A percentile compares a stretch with the other conserved stretches of the same genome.
phyloP scores from a whole-genome alignment of 2,113 vertebrate genomes.

The Psammodynastes pulverulentus region DNA sequence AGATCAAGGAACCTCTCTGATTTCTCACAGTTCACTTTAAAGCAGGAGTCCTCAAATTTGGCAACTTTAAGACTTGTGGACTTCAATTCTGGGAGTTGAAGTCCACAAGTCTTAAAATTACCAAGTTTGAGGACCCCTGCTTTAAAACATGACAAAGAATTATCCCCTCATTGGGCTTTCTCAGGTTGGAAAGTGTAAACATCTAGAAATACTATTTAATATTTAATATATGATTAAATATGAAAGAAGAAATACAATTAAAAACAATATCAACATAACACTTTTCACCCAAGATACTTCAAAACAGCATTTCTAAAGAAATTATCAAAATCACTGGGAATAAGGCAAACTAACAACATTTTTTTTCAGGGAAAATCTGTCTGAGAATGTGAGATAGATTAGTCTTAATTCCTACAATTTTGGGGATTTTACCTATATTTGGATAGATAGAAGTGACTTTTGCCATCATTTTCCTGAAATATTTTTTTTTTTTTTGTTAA shows the following conservation, averaged over 20 bases:
- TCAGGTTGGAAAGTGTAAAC: not conserved
- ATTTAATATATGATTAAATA: not conserved
- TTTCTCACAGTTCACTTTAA: not conserved
- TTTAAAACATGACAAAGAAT: not conserved
- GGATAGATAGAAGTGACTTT: not conserved
- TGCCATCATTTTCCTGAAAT: not conserved
- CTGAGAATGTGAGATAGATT: not conserved
- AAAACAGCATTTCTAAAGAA: not conserved
- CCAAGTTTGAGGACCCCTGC: too few relatives aligned
- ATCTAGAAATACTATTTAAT: not conserved
- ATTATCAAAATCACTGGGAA: not conserved
- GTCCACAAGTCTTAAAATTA: too few relatives aligned
- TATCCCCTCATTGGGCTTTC: not conserved
- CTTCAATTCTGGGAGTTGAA: too few relatives aligned
- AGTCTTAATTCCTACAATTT: not conserved
- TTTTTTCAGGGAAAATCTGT: not conserved
- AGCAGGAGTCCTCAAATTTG: too few relatives aligned
- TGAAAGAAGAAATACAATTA: not conserved
- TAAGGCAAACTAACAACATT: not conserved
- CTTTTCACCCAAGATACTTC: not conserved
- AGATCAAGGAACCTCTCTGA: not conserved
- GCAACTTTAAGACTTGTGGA: too few relatives aligned
- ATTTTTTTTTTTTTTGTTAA: not conserved
- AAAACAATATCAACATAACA: not conserved
- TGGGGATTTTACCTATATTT: not conserved